Base-by-base conservation (phyloP, 2,888 invertebrate species). In the Rhagonycha fulva region DNA sequence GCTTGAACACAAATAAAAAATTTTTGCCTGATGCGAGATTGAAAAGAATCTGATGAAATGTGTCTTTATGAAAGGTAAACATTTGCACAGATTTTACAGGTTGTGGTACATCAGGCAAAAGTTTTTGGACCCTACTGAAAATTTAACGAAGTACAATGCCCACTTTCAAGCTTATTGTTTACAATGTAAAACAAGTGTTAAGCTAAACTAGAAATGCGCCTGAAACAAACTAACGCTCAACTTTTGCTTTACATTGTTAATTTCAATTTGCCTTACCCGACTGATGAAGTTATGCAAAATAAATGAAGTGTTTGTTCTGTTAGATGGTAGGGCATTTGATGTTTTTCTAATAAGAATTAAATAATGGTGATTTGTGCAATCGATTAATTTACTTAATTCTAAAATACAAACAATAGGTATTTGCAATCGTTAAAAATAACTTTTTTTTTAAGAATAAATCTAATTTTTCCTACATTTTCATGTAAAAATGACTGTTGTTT, bases 251-350 rank as follows among this genome's bases (percentile, higher is more conserved):
- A n/a, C 47, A 47, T 47, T 47, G 47, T 47, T 47, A 47, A 47
- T n/a, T 47, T 47, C 47, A 47, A 47, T 47, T 47, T 47, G 47
- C 47, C 47, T 47, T 47, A 47, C 47, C n/a, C 71, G 74, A 69
- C 47, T 47, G 67, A 28, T 62, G 62, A 12, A 69, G 32, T 14
- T 23, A 61, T 30, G 69, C 14, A 73, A 68, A 72, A 72, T 68
- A 26, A 26, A 47, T 14, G 14, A 47, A n/a, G 9, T 32, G n/a
- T n/a, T 30, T 24, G 47, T 60, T 69, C 14, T 32, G 66, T 23
- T 19, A 63, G 23, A 23, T 76, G 30, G 72, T 76, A 74, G 71
- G 74, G 76, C 76, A 74, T 76, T 76, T 75, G 71, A 74, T 76
- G 71, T 71, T 74, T 76, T 63, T 71, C 63, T 68, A 72, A n/a